Percentiles rank a stretch among this genome's conserved stretches.
Conservation (phyloP, 2,113 vertebrate species). For the Pteropus alecto region DNA sequence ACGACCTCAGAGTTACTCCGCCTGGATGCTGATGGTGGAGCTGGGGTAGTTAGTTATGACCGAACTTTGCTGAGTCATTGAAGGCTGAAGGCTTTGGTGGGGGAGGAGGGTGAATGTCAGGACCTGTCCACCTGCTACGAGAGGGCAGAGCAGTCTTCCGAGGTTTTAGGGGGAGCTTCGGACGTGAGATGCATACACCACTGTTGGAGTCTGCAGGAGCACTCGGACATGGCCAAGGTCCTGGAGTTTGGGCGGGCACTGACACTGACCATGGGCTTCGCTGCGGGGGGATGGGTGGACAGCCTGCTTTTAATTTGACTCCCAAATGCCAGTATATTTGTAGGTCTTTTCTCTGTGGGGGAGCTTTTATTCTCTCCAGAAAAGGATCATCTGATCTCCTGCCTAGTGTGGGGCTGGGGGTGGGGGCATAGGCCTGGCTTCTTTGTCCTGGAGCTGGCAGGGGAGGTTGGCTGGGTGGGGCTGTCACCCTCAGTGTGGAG, state of each 20-base stretch:
- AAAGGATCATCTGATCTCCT: too few species aligned
- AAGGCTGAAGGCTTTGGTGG: background rate
- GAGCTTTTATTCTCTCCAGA: background rate
- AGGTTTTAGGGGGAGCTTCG: background rate
- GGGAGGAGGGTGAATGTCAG: background rate
- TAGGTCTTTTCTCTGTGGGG: background rate
- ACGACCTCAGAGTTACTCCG: background rate
- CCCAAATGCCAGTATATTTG: background rate
- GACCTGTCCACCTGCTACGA: background rate
- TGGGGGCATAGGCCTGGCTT: background rate
- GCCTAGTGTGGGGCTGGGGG: background rate
- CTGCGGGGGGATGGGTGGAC: too few species aligned
- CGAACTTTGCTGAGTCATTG: accelerated
- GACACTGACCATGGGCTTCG: background rate
- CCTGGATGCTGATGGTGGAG: background rate
- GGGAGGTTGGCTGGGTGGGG: background rate
- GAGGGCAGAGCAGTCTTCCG: background rate
- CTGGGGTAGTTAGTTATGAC: background rate
- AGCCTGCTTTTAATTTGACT: background rate
- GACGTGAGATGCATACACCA: accelerated
- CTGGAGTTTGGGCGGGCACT: accelerated
- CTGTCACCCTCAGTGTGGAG: background rate
- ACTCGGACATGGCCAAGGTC: background rate
- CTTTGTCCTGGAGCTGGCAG: background rate
- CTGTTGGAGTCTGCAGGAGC: background rate